Evolutionary conservation across 2,797 vertebrate genomes (phyloP), one percentile per base, ranked within the genome.

Genomic region (Sebastes steindachneri): DNA sequence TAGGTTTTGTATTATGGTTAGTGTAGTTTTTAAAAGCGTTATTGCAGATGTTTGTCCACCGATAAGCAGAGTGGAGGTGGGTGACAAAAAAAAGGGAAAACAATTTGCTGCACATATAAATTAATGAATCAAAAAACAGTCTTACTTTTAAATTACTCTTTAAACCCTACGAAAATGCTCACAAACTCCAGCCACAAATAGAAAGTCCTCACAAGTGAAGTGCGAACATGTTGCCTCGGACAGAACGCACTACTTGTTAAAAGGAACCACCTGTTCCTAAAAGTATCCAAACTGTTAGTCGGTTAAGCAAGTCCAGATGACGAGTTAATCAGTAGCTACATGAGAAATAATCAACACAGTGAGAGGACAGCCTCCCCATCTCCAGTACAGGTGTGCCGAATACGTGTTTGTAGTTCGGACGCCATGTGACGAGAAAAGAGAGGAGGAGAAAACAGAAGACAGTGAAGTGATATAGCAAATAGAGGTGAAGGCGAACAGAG

Each of bases 141-240:
- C 48, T 53, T n/a, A 53, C 8, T 53, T 0, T n/a, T 53, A 1
- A 53, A 9, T 53, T 53, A 53, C 48, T 53, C 19, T 53, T n/a
- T 53, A 10, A 25, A 55, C 23, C 0, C 2, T 12, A 15, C 0
- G 4, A 53, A 58, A 57, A 5, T 28, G 23, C 25, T 14, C 55
- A 26, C 5, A 15, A 26, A 55, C 53, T 6, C 53, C 0, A 25
- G 10, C 0, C 23, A 55, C 0, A 23, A 54, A 23, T 54, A 55
- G 57, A 11, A 28, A 66, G 64, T 28, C 25, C 5, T 66, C 7
- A 12, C 15, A 54, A 37, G 54, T 45, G 4, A 28, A 28, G 23
- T 37, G 35, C 2, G 4, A 58, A 35, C 68, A 58, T 12, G 29
- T 64, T 41, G 35, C 48, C 29, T 54, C 9, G 21, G 33, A 74